Evolutionary conservation across 2,797 vertebrate species (phyloP), one percentile per base, ranked within the genome.

Genomic region (Melopsittacus undulatus): DNA sequence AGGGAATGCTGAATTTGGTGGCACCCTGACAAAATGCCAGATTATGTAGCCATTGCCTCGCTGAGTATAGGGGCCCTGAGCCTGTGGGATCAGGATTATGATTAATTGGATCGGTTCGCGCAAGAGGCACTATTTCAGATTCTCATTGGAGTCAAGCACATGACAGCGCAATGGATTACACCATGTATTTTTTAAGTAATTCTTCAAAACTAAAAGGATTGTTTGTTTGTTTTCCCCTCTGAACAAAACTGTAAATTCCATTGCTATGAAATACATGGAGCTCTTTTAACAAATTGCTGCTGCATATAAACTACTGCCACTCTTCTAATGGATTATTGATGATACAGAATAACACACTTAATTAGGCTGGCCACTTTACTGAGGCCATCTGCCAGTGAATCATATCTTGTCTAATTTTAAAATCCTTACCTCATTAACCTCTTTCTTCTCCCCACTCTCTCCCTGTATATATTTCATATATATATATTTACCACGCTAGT

Each of bases 1-100:
- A 89, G 86, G 83, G 43, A 95, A 90, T 82, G 83, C 66, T 89
- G 94, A 94, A 96, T 96, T 96, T 95, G 82, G 91, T 94, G 94
- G 85, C 85, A 92, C 74, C 80, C 74, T 91, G 94, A 90, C 2
- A 10, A 96, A 91, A 93, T 64, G 56, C 83, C 91, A 83, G 36
- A 87, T 81, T 83, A 64, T 0, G 1, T 75, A 75, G 79, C 84
- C 54, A 34, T 57, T 70, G 66, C 76, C 43, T 79, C 0, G 2
- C 57, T 62, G 11, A 90, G 19, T 10, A 21, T 2, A 81, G 48
- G 29, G 69, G 52, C 45, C 26, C 34, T 54, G 59, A 78, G 38
- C 51, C 76, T 56, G 7, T 0, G 61, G 45, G 30, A 69, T 32
- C 23, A 62, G 61, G 67, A 86, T 77, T 72, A 87, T 86, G 76